Evolutionary conservation across 2,113 vertebrate genomes (phyloP).

Genomic region (Ceratotherium simum): DNA sequence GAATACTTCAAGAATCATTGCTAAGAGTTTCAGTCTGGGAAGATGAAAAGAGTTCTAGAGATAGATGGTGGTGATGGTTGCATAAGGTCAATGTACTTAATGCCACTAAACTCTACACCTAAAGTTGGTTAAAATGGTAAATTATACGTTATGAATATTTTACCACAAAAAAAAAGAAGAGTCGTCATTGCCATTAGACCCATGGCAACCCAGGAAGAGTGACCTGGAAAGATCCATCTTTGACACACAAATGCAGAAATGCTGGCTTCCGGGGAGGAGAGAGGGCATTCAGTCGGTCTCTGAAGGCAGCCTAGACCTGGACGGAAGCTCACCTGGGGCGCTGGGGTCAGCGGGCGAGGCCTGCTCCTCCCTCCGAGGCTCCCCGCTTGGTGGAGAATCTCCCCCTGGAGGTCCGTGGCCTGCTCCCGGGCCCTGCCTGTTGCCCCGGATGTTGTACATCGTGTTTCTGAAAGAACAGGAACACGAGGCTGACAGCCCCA

Average conservation of each 20-base stretch:
- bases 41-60: background rate
- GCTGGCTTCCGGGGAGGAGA: background rate
- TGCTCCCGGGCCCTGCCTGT: constrained; percentile 86
- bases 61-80: background rate
- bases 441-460: constrained; percentile 89
- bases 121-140: background rate
- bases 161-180: background rate
- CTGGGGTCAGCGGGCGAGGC: background rate
- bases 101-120: background rate
- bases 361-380: constrained; percentile 61
- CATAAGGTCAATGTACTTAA: background rate
- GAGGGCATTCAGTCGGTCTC: background rate
- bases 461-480: constrained; percentile 91
- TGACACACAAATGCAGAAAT: background rate
- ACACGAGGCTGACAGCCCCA: background rate
- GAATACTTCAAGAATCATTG: background rate
- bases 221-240: background rate
- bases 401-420: constrained; percentile 81
- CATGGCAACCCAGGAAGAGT: background rate
- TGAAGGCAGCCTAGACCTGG: background rate
- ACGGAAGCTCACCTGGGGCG: constrained; percentile 68
- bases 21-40: background rate
- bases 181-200: background rate
- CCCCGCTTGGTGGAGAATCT: constrained; percentile 75
- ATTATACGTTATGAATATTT: background rate